These are phyloP conservation scores for Cephus pulcher DNA, from an alignment of 2,888 invertebrate genomes.

Conservation along the genomic window DNA sequence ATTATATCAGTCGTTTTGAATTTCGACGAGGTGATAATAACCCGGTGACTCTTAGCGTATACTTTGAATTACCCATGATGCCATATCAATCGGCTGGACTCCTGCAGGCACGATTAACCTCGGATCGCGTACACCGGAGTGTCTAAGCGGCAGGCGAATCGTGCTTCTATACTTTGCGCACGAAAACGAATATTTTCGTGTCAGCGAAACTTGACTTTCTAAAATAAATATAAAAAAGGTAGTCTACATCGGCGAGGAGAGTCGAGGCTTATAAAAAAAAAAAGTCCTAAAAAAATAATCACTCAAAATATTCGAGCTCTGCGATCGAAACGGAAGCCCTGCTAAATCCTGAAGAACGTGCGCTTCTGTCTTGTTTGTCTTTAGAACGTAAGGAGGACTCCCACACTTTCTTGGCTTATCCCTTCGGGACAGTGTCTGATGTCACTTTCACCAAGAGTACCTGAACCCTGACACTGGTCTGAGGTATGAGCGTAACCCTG, in stretches of 20 bases:
- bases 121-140: background rate
- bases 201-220: background rate
- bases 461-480: background rate
- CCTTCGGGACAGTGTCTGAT: background rate
- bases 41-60: background rate
- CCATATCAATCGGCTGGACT: background rate
- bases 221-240: too few species aligned
- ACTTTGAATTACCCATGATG: background rate
- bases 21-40: background rate
- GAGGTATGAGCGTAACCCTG: background rate
- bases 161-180: background rate
- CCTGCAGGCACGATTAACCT: background rate
- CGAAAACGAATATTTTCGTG: background rate
- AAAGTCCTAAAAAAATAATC: slow-evolving; percentile 3
- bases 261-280: background rate
- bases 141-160: background rate
- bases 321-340: background rate
- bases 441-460: background rate
- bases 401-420: background rate
- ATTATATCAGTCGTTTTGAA: background rate
- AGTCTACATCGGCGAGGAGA: too few species aligned
- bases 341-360: background rate
- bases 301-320: too few species aligned
- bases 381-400: background rate
- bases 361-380: background rate